Evolutionary conservation across 2,888 invertebrate genomes (phyloP).

Genomic region (Cinara cedri): DNA sequence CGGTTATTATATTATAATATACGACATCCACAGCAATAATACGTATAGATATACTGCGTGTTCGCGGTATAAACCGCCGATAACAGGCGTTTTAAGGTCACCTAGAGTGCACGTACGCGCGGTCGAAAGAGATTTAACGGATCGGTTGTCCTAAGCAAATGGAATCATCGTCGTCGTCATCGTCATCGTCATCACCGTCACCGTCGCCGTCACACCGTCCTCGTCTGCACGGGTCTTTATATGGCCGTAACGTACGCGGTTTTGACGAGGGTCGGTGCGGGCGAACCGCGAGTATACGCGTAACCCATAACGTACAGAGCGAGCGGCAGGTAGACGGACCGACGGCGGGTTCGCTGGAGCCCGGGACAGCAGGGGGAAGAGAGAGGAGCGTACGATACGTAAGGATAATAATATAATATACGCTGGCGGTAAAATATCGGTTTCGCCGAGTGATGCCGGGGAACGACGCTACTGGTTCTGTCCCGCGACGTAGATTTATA

Average conservation of each 20-base stretch:
- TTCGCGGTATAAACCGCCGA: background rate
- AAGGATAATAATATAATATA: too few relatives aligned
- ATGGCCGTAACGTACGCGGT: constrained; percentile 10
- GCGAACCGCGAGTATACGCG: background rate
- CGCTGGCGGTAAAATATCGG: constrained; percentile 36
- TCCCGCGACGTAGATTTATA: constrained; percentile 44
- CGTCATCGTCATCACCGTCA: background rate
- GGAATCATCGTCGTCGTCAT: constrained; percentile 35
- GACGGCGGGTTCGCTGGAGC: too few relatives aligned
- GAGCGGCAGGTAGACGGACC: too few relatives aligned
- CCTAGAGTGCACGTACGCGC: too few relatives aligned
- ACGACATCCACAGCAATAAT: too few relatives aligned
- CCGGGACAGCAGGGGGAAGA: too few relatives aligned
- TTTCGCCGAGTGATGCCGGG: background rate
- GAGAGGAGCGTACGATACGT: too few relatives aligned
- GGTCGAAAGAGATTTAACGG: constrained; percentile 29
- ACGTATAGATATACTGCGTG: too few relatives aligned
- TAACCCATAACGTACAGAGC: too few relatives aligned
- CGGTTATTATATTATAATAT: too few relatives aligned
- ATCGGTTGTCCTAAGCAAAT: constrained; percentile 44
- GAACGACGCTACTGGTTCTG: constrained; percentile 19
- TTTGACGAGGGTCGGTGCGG: constrained; percentile 35
- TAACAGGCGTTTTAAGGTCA: constrained; percentile 20
- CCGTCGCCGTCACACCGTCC: constrained; percentile 2
- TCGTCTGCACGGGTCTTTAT: constrained; percentile 15